Evolutionary conservation across 2,797 vertebrate species (phyloP).

Genomic region (Paedocypris micromegethes): DNA sequence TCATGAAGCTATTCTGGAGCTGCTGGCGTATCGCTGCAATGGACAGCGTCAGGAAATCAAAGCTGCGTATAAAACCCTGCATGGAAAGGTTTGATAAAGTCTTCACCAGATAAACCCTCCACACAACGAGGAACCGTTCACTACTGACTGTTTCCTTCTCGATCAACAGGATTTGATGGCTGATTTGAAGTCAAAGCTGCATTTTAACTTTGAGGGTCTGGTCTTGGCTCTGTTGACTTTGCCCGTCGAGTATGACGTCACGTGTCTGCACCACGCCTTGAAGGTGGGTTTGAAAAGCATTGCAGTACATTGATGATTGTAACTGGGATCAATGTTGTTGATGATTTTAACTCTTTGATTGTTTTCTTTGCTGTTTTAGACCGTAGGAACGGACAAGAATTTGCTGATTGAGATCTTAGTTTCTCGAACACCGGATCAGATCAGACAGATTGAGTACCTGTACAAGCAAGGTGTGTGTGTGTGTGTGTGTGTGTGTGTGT

Average conservation of each 20-base stretch:
- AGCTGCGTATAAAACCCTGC: slow-evolving; percentile 80
- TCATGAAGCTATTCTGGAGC: slow-evolving; percentile 79
- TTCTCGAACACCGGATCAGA: slow-evolving; percentile 79
- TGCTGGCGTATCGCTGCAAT: slow-evolving; percentile 81
- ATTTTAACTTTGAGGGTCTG: slow-evolving; percentile 85
- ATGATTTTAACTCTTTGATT: too few relatives aligned
- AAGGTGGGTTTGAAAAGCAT: slow-evolving; percentile 72
- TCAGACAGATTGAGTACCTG: slow-evolving; percentile 75
- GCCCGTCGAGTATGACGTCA: slow-evolving; percentile 73
- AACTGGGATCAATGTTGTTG: too few relatives aligned
- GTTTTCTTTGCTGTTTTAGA: slow-evolving; percentile 61
- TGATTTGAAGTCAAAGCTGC: slow-evolving; percentile 86
- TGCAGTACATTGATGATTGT: neutral
- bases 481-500: neutral
- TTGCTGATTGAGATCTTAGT: slow-evolving; percentile 88
- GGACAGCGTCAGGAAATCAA: slow-evolving; percentile 85
- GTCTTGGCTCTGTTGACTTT: slow-evolving; percentile 84
- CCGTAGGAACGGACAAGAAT: slow-evolving; percentile 88
- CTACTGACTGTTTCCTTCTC: too few relatives aligned
- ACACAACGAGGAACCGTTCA: too few relatives aligned
- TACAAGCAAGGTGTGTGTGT: slow-evolving; percentile 77
- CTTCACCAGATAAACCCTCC: too few relatives aligned
- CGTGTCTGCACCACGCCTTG: slow-evolving; percentile 77
- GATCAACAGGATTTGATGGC: slow-evolving; percentile 76
- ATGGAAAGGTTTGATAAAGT: slow-evolving; percentile 96